Conservation (phyloP, 2,888 invertebrate species). For the Graphium colonna region DNA sequence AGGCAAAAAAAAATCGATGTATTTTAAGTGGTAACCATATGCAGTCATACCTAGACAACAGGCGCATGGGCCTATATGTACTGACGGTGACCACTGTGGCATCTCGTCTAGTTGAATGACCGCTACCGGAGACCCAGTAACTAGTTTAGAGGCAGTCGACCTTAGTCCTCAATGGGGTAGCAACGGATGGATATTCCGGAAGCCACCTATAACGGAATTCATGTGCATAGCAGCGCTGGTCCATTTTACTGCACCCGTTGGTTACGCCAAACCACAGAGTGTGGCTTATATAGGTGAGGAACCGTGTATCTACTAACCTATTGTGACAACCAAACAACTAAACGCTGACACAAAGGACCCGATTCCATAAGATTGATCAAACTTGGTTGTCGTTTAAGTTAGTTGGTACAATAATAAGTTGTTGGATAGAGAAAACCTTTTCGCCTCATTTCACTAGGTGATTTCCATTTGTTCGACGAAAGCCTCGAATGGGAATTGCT, state of each 20-base stretch:
- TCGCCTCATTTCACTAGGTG: background rate
- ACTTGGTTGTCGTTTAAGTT: background rate
- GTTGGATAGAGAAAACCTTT: background rate
- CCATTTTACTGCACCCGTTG: background rate
- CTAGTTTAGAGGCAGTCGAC: background rate
- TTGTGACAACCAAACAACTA: background rate
- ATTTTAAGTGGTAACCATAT: too few species aligned
- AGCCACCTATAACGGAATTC: background rate
- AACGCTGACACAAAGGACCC: background rate
- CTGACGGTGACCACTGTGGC: too few species aligned
- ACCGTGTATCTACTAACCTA: too few species aligned
- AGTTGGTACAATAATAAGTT: background rate
- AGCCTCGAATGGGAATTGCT: background rate
- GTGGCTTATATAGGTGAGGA: background rate
- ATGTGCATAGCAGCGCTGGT: background rate
- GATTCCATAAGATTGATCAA: background rate
- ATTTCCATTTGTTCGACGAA: background rate
- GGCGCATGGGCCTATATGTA: too few species aligned
- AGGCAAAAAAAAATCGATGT: too few species aligned
- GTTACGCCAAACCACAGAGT: background rate
- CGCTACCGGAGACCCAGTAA: background rate
- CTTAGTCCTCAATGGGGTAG: constrained; percentile 1
- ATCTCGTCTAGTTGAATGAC: background rate
- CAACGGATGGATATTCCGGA: background rate
- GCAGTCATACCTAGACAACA: too few species aligned